These are phyloP conservation scores for Hesperia comma DNA, from an alignment of 2,888 invertebrate species.

Conservation along the genomic window DNA sequence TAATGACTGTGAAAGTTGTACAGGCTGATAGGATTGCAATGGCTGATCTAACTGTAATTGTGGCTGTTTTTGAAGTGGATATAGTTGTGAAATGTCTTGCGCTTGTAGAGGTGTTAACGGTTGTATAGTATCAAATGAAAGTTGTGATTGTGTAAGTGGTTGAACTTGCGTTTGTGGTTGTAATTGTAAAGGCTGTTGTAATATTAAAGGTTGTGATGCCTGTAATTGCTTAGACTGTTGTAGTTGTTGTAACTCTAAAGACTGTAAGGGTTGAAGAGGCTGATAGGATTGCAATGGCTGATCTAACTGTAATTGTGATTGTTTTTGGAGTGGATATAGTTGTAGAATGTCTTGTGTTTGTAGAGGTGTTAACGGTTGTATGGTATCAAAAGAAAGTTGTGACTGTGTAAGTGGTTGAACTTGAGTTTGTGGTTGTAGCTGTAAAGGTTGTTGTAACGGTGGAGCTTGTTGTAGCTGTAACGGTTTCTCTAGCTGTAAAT, in stretches of 20 bases:
- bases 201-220: neutral
- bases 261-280: neutral
- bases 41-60: neutral
- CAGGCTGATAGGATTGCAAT: neutral
- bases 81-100: neutral
- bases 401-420: neutral
- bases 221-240: constrained; percentile 35
- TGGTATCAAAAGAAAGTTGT: no score
- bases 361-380: neutral
- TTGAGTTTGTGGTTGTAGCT: neutral
- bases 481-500: constrained; percentile 35
- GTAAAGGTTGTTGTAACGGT: neutral
- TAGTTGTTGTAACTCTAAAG: constrained; percentile 17
- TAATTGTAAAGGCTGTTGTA: neutral
- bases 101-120: neutral
- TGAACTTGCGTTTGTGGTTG: neutral
- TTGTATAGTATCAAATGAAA: no score
- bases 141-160: no score
- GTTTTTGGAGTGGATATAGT: neutral
- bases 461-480: constrained; percentile 1
- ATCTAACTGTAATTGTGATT: neutral
- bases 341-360: constrained; percentile 3
- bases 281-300: neutral
- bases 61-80: neutral
- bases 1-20: neutral